phyloP scores from a whole-genome alignment of 2,113 vertebrate genomes.

The Origma solitaria region DNA sequence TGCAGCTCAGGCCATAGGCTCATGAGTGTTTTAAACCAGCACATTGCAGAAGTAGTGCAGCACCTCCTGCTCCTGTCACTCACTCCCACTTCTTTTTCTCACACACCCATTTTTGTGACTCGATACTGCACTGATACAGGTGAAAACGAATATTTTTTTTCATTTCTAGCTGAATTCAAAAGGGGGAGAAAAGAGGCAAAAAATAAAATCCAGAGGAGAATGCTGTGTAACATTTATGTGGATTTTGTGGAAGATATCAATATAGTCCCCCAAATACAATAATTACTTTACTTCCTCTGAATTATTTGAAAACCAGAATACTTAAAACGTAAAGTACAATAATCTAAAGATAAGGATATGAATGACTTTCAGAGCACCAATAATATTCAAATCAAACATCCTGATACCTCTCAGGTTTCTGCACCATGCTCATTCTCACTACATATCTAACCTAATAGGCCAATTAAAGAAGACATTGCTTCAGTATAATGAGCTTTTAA shows the following conservation, averaged over 20 bases:
- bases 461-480: background rate
- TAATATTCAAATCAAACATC: background rate
- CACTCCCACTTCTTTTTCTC: background rate
- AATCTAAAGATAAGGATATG: background rate
- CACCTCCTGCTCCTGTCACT: background rate
- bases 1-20: background rate
- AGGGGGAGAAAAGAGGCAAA: background rate
- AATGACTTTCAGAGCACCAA: background rate
- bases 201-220: background rate
- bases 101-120: background rate
- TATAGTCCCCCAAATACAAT: background rate
- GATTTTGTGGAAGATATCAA: background rate
- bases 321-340: background rate
- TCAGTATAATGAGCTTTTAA: background rate
- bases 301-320: background rate
- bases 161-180: background rate
- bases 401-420: background rate
- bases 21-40: background rate
- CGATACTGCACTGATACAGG: background rate
- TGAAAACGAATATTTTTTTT: background rate
- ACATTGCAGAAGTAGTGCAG: too few species aligned
- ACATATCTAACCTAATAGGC: background rate
- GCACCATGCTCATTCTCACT: background rate
- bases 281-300: background rate
- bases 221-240: fast-evolving